Conservation (phyloP, 2,113 vertebrate genomes). For the Girardinichthys multiradiatus region DNA sequence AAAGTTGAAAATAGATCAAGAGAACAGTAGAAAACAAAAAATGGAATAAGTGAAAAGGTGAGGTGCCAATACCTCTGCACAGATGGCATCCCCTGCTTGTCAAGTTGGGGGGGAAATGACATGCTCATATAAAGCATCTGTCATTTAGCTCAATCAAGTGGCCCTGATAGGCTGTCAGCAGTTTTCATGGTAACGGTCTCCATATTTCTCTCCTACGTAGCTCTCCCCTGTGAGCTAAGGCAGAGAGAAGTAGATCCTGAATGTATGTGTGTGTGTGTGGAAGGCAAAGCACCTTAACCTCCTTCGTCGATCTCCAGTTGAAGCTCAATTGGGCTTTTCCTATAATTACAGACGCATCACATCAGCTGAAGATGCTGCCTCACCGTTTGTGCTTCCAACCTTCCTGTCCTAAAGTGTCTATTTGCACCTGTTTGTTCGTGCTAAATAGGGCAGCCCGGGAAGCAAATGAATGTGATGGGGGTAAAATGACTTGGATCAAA, state of each 20-base stretch:
- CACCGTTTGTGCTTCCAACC: neutral
- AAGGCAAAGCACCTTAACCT: constrained; percentile 14
- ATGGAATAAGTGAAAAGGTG: constrained; percentile 7
- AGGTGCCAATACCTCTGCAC: constrained; percentile 4
- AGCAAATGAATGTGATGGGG: neutral
- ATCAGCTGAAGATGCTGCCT: constrained; percentile 10
- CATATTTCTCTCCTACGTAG: constrained; percentile 4
- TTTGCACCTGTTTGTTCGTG: neutral
- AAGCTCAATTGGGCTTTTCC: constrained; percentile 13
- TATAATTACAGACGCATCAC: constrained; percentile 42
- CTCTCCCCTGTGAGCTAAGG: constrained; percentile 15
- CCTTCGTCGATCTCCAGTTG: neutral
- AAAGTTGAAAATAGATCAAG: constrained; percentile 1
- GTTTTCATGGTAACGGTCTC: constrained; percentile 65
- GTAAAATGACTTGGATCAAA: constrained; percentile 15
- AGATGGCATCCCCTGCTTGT: constrained; percentile 24
- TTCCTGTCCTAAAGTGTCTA: neutral
- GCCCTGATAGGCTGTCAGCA: constrained; percentile 44
- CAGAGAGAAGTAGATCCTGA: constrained; percentile 29
- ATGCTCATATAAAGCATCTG: constrained; percentile 22
- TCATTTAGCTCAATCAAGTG: constrained; percentile 61
- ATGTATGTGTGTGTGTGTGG: neutral
- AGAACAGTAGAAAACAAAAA: too few relatives aligned
- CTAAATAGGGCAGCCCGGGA: neutral
- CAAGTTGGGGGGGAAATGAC: constrained; percentile 1